Conservation (phyloP, 2,888 invertebrate genomes). For the Alitta virens region DNA sequence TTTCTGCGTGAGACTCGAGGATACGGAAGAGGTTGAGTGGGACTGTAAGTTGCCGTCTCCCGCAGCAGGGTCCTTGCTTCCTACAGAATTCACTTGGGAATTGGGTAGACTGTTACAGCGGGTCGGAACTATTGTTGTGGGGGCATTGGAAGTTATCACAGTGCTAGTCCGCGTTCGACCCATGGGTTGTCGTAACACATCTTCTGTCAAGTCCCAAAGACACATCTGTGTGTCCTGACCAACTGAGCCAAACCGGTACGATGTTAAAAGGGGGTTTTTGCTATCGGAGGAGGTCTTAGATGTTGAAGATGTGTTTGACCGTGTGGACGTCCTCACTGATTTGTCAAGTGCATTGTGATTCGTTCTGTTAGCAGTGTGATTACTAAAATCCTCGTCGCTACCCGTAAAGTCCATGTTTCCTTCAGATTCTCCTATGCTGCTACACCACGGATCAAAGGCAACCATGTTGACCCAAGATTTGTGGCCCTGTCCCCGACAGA, state of each 20-base stretch:
- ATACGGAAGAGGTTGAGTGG: constrained; percentile 26
- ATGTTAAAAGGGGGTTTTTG: constrained; percentile 46
- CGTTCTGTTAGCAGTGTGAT: constrained; percentile 12
- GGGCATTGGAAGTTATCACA: constrained; percentile 33
- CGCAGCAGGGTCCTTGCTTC: not conserved
- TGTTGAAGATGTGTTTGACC: constrained; percentile 24
- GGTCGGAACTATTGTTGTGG: not conserved
- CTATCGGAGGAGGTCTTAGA: constrained; percentile 23
- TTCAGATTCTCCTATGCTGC: constrained; percentile 65
- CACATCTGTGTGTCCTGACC: constrained; percentile 98
- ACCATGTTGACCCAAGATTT: constrained; percentile 97
- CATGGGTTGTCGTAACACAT: constrained; percentile 76
- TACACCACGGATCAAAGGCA: constrained; percentile 68
- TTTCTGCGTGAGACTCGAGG: constrained; percentile 34
- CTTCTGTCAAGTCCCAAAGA: constrained; percentile 97
- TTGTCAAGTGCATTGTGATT: constrained; percentile 21
- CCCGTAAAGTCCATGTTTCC: constrained; percentile 59
- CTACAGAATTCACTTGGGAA: constrained; percentile 30
- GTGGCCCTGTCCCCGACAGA: constrained; percentile 97
- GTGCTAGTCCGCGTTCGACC: constrained; percentile 52
- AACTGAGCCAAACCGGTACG: constrained; percentile 87
- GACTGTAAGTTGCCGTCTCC: constrained; percentile 3
- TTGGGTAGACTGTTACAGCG: constrained; percentile 17
- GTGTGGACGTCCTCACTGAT: constrained; percentile 21
- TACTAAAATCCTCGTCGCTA: constrained; percentile 45